Evolutionary conservation across 2,113 vertebrate genomes (phyloP), one percentile per base, ranked within the genome.

Genomic region (Trogon surrucura): DNA sequence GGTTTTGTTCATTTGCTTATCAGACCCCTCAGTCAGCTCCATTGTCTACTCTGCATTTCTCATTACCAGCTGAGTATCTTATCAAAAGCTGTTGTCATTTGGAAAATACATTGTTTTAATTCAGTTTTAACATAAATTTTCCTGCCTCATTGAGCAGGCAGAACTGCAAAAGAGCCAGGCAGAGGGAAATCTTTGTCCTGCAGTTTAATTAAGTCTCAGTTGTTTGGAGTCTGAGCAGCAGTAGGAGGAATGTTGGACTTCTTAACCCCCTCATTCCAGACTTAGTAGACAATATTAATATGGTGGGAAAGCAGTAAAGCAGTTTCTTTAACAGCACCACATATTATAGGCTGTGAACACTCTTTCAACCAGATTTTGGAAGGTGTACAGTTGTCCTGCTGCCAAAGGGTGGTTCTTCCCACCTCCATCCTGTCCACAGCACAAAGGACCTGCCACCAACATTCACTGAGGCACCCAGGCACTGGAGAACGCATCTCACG

Each of bases 61-160:
- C 89, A 83, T 93, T 84, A 94, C 74, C 48, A 74, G 64, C 18
- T 60, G 66, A 84, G 45, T 50, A 88, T 85, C 82, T 80, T 85
- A 89, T 84, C 82, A 93, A 95, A 89, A 80, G 27, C 44, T 11
- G 4, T n/a, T 93, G 85, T 89, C 67, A 47, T 78, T 91, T 75
- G 32, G 60, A 93, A 95, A 97, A 93, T 30, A 44, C 79, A 88
- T 85, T 96, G 85, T 65, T 93, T 94, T 95, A 80, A 62, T 82
- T 90, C 45, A 70, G 10, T 69, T 92, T 86, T 91, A 85, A 34
- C 81, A 86, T 88, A 13, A 26, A 56, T 95, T 93, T 82, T 79
- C 32, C 73, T 80, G 66, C 85, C 56, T 90, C 88, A 86, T 30
- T 93, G 88, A 85, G 45, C 72, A 91, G 44, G 13, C 79, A 93